A percentile compares a stretch with the other conserved stretches of the same genome.
phyloP scores from a whole-genome alignment of 1,140 invertebrate genomes.

The Batillaria attramentaria region DNA sequence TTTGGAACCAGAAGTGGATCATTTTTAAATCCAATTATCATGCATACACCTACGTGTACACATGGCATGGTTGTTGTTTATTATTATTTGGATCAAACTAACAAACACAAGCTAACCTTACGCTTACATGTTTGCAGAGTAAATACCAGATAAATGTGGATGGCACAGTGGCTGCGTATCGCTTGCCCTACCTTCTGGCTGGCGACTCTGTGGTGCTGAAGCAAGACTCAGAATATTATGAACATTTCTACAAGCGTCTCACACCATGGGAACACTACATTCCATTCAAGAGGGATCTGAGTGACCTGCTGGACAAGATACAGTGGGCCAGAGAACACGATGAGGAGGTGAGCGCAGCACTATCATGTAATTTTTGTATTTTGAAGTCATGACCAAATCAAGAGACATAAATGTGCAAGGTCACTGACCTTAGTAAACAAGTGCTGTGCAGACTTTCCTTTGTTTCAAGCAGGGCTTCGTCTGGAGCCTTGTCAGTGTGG shows the following conservation, averaged over 20 bases:
- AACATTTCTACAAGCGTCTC: conserved; percentile 91
- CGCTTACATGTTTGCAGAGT: conserved; percentile 78
- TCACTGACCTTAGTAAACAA: no score
- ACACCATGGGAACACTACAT: conserved; percentile 87
- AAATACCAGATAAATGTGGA: conserved; percentile 97
- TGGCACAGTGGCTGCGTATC: conserved; percentile 96
- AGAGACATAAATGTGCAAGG: not conserved
- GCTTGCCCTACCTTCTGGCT: conserved; percentile 91
- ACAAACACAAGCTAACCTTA: no score
- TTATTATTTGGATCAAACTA: no score
- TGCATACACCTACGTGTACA: not conserved
- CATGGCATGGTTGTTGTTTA: no score
- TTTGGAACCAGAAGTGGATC: not conserved
- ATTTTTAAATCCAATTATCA: not conserved
- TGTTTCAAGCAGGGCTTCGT: no score
- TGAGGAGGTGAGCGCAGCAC: conserved; percentile 74
- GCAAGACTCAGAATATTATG: conserved; percentile 93
- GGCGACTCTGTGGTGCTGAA: conserved; percentile 92
- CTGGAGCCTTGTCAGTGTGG: no score
- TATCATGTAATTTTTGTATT: no score
- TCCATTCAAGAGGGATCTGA: conserved; percentile 85
- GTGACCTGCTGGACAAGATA: conserved; percentile 85
- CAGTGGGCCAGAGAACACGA: conserved; percentile 88
- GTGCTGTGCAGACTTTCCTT: no score
- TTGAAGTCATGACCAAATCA: no score